These are phyloP conservation scores for Papilio gigon DNA, from an alignment of 2,888 invertebrate species.

Conservation along the genomic window DNA sequence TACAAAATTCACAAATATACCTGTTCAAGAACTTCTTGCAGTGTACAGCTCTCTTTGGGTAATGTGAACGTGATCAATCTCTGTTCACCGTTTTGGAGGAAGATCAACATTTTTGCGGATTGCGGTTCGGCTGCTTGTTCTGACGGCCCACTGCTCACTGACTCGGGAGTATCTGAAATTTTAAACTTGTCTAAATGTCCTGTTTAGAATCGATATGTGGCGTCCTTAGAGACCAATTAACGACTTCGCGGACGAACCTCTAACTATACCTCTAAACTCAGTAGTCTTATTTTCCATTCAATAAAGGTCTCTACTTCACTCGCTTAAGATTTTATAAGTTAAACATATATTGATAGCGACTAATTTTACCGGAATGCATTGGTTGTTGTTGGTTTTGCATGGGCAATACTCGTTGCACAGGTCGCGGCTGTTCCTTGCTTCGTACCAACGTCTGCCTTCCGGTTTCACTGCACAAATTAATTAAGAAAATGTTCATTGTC, in stretches of 20 bases:
- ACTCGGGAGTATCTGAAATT: constrained; percentile 68
- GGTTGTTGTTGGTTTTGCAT: constrained; percentile 72
- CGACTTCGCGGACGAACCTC: no score
- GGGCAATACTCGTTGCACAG: constrained; percentile 76
- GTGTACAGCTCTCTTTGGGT: constrained; percentile 91
- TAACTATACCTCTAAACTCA: no score
- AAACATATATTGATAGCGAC: constrained; percentile 2
- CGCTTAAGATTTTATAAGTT: constrained; percentile 2
- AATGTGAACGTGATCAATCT: constrained; percentile 91
- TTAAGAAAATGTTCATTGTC: no score
- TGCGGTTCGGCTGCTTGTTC: constrained; percentile 81
- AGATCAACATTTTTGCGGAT: constrained; percentile 90
- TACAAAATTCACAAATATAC: constrained; percentile 58
- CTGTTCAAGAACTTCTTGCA: constrained; percentile 91
- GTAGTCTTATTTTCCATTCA: background rate
- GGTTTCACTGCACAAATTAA: constrained; percentile 62
- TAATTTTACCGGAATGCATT: constrained; percentile 44
- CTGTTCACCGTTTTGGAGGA: constrained; percentile 89
- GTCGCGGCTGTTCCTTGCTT: constrained; percentile 75
- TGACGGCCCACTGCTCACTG: constrained; percentile 63
- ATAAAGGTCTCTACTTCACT: background rate
- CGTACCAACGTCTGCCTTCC: constrained; percentile 74
- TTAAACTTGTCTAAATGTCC: constrained; percentile 10
- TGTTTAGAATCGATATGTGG: no score
- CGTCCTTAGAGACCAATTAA: no score